Percentiles rank a stretch among this genome's conserved stretches.
phyloP scores from a whole-genome alignment of 2,113 vertebrate genomes.

The Dendropsophus ebraccatus region DNA sequence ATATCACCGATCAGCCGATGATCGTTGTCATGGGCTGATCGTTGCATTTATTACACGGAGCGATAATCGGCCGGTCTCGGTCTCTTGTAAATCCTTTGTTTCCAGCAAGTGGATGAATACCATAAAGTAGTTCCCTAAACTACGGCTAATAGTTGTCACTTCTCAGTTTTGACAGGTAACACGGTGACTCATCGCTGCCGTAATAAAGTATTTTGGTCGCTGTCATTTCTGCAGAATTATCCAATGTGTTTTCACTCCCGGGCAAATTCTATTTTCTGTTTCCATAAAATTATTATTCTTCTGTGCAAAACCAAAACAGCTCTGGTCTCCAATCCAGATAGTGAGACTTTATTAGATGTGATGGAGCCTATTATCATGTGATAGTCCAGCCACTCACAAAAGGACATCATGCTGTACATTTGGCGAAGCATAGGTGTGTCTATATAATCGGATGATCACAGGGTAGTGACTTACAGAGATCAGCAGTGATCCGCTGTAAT shows the following conservation, averaged over 20 bases:
- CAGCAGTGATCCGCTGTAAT: background rate
- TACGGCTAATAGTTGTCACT: background rate
- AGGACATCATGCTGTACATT: background rate
- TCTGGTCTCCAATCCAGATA: background rate
- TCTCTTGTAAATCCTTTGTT: background rate
- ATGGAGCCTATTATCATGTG: too few species aligned
- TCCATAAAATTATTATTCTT: background rate
- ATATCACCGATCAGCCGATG: too few species aligned
- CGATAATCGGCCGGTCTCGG: too few species aligned
- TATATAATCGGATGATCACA: background rate
- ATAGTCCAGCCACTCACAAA: background rate
- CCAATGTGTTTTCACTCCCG: background rate
- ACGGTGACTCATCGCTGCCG: background rate
- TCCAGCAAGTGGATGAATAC: background rate
- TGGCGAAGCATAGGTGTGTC: background rate
- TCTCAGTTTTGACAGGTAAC: background rate
- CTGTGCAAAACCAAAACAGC: background rate
- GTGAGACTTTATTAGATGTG: background rate
- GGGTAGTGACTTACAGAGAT: background rate
- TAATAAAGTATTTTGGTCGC: background rate
- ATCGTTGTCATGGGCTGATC: too few species aligned
- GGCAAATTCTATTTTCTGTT: background rate
- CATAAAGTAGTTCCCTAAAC: too few species aligned
- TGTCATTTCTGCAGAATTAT: background rate
- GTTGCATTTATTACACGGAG: too few species aligned